phyloP scores from a whole-genome alignment of 2,797 vertebrate species.

The Artibeus lituratus region DNA sequence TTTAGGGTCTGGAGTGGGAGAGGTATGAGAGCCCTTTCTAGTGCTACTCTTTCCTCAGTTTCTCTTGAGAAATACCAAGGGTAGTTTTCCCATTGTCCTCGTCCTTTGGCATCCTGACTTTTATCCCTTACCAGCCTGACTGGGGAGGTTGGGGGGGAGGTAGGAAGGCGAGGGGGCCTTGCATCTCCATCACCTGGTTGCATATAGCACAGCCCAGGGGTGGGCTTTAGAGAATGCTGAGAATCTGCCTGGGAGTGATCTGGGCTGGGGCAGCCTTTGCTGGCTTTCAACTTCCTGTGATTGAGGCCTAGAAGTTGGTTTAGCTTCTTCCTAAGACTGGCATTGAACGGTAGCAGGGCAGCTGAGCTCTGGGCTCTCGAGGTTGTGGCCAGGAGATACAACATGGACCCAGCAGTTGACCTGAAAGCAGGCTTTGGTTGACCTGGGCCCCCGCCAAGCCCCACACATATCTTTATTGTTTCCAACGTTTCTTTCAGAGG shows the following conservation, averaged over 20 bases:
- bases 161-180: neutral
- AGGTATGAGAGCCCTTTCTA: neutral
- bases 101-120: neutral
- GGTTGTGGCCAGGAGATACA: neutral
- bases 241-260: neutral
- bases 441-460: neutral
- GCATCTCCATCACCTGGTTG: neutral
- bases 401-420: neutral
- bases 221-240: neutral
- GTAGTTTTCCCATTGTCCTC: neutral
- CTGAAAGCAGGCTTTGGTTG: neutral
- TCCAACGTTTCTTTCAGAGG: neutral
- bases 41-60: neutral
- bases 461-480: neutral
- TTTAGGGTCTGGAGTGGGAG: neutral
- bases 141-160: neutral
- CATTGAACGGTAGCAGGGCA: neutral
- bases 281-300: conserved; percentile 9
- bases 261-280: neutral
- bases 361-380: neutral
- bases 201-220: neutral
- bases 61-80: neutral
- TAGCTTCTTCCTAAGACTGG: neutral
- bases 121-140: neutral
- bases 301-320: neutral